Percentiles rank a stretch among this genome's conserved stretches.
Conservation (phyloP, 2,113 vertebrate species). For the Bufo bufo region DNA sequence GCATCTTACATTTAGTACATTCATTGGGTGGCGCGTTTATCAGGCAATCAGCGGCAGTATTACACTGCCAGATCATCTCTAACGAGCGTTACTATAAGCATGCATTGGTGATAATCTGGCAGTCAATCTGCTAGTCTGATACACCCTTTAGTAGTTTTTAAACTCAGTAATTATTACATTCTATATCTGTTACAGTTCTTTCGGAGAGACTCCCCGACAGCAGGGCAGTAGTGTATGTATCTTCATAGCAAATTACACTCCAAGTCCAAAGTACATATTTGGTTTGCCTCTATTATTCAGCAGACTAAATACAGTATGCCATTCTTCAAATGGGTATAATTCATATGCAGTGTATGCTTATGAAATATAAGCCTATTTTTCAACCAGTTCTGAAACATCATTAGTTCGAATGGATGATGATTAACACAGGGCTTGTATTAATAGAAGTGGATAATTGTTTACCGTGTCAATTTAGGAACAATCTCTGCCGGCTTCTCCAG, state of each 20-base stretch:
- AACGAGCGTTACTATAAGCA: too few species aligned
- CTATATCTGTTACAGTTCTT: neutral
- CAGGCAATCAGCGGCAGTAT: too few species aligned
- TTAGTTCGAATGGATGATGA: conserved; percentile 8
- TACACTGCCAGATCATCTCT: too few species aligned
- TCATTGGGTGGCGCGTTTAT: too few species aligned
- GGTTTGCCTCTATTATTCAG: neutral
- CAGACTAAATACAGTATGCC: conserved; percentile 3
- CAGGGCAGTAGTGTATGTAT: neutral
- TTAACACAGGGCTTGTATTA: conserved; percentile 37
- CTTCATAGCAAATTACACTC: conserved; percentile 7
- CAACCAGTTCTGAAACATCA: neutral
- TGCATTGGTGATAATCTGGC: too few species aligned
- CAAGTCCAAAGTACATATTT: conserved; percentile 12
- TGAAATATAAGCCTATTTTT: conserved; percentile 2
- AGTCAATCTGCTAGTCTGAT: too few species aligned
- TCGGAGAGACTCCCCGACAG: neutral
- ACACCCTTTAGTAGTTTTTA: neutral
- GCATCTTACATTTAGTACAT: too few species aligned
- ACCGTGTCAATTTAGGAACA: conserved; percentile 41
- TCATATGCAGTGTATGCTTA: neutral
- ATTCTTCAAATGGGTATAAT: neutral
- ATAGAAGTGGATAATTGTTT: conserved; percentile 51
- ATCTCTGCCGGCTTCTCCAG: conserved; percentile 28
- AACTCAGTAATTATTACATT: neutral